Base-by-base conservation (phyloP, 2,113 vertebrate species). In the Ia io region DNA sequence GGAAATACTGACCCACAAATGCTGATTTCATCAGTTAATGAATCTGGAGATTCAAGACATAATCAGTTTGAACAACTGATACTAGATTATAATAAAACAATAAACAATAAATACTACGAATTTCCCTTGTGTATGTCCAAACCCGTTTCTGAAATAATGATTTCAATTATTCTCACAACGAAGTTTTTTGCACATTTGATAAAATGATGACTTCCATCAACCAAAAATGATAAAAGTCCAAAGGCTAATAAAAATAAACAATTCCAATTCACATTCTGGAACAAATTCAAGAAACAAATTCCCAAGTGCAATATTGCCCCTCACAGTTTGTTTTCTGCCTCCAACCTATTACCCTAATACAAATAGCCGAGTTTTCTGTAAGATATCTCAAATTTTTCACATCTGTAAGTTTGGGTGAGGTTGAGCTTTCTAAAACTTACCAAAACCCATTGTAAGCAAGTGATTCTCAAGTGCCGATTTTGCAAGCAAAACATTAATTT, bases 401-500 rank as follows among this genome's bases (percentile, higher is more conserved):
- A 82, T 83, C 63, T 83, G 37, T 88, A 93, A 84, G 8, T 80
- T 40, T 93, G 40, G 22, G 28, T 76, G 28, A 96, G 13, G n/a
- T 35, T 84, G 4, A 95, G n/a, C 32, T 80, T 96, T 96, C 70
- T 87, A 61, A 30, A 85, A 74, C 44, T 71, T 74, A 53, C 3
- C 49, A 94, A 51, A 16, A 3, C 56, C 88, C 83, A 92, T 95
- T 92, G 59, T 56, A 88, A 70, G 76, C 76, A 90, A 90, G 37
- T 40, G 23, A 88, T 92, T 95, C 59, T 92, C 80, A 49, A 94
- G 49, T 83, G 73, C 32, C 89, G 59, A 97, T 94, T 78, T 88
- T 91, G 47, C 63, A 93, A 95, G 44, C 37, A 90, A 95, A 82
- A 93, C 88, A 88, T 90, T 95, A 67, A 67, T 67, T 67, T n/a